Conservation (phyloP, 1,140 invertebrate species). For the Helicoverpa armigera region DNA sequence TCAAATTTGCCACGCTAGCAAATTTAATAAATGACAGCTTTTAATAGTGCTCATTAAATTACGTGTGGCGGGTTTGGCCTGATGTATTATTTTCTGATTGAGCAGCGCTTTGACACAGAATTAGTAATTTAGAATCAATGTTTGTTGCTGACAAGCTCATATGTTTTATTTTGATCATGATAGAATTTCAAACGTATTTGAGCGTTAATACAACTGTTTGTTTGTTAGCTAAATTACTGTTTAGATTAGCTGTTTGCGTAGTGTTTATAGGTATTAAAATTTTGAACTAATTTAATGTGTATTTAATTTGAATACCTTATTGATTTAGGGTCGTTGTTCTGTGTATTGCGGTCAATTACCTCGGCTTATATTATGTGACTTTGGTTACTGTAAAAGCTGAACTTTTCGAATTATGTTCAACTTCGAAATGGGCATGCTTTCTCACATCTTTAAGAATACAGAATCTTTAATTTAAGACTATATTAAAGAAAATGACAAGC, state of each 20-base stretch:
- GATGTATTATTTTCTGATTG: slow-evolving; percentile 36
- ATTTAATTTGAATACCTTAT: neutral
- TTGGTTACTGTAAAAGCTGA: too few relatives aligned
- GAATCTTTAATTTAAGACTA: neutral
- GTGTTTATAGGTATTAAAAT: neutral
- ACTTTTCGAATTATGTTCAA: too few relatives aligned
- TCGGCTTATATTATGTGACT: neutral
- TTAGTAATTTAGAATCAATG: slow-evolving; percentile 20
- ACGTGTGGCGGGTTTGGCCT: neutral
- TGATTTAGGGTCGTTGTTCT: neutral
- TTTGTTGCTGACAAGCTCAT: neutral
- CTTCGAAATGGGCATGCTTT: too few relatives aligned
- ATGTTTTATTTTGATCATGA: slow-evolving; percentile 11
- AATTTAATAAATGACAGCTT: slow-evolving; percentile 26
- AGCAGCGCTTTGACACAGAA: neutral
- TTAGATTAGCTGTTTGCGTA: neutral
- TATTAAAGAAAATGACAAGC: slow-evolving; percentile 2
- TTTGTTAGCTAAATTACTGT: neutral
- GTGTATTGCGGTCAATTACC: neutral
- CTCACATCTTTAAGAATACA: neutral
- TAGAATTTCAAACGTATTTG: neutral
- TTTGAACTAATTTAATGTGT: neutral
- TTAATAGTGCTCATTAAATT: slow-evolving; percentile 16
- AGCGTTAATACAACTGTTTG: slow-evolving; percentile 1
- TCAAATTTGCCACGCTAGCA: neutral